Conservation (phyloP, 2,113 vertebrate genomes). For the Tautogolabrus adspersus region DNA sequence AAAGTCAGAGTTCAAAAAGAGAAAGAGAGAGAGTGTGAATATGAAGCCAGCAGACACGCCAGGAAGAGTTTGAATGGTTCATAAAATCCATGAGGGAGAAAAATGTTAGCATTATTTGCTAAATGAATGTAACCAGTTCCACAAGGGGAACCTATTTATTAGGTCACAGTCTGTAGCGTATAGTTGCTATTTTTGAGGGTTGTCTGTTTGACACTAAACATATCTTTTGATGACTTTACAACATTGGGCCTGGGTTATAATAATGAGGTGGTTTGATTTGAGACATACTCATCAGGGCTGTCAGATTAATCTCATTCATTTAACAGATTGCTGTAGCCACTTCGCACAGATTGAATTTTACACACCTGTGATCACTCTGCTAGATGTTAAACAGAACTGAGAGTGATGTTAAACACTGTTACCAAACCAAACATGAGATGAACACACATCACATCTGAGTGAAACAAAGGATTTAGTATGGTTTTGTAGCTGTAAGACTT, state of each 20-base stretch:
- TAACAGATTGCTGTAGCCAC: slow-evolving; percentile 17
- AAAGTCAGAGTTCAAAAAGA: slow-evolving; percentile 48
- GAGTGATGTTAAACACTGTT: not conserved
- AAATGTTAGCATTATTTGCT: not conserved
- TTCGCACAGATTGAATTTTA: not conserved
- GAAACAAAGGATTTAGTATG: too few relatives aligned
- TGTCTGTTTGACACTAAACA: not conserved
- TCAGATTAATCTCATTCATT: slow-evolving; percentile 6
- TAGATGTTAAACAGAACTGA: not conserved
- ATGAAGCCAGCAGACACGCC: not conserved
- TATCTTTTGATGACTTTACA: not conserved
- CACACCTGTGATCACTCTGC: not conserved
- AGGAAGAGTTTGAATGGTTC: not conserved
- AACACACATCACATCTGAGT: too few relatives aligned
- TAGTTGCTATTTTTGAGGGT: not conserved
- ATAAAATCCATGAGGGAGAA: not conserved
- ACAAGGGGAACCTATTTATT: not conserved
- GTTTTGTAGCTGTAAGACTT: too few relatives aligned
- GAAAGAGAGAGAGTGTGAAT: not conserved
- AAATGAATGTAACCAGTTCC: not conserved
- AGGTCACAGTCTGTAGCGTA: not conserved
- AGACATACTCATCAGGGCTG: not conserved
- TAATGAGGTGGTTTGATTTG: not conserved
- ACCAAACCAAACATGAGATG: not conserved
- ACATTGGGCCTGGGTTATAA: slow-evolving; percentile 7